These are phyloP conservation scores for Dendrocopos noguchii DNA, from an alignment of 2,113 vertebrate genomes.

Conservation along the genomic window DNA sequence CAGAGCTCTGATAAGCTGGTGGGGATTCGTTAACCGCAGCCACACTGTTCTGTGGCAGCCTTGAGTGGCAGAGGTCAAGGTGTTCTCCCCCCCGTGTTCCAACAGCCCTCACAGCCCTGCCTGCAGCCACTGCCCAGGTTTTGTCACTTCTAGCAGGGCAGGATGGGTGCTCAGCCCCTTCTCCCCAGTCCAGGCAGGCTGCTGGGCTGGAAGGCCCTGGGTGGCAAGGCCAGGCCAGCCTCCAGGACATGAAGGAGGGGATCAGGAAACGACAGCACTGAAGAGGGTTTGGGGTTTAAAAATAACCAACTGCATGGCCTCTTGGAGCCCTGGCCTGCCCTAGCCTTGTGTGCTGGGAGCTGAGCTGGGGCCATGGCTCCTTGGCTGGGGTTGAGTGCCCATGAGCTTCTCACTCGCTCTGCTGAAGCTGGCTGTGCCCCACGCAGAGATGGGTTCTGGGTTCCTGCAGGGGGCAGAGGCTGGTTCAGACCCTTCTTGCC, in stretches of 20 bases:
- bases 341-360: background rate
- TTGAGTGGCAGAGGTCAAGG: background rate
- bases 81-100: background rate
- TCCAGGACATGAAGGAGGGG: background rate
- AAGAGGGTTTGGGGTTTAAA: conserved; percentile 6
- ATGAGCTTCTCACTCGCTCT: background rate
- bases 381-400: background rate
- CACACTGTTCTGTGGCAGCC: background rate
- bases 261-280: background rate
- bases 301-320: background rate
- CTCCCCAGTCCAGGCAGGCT: background rate
- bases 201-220: background rate
- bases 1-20: background rate
- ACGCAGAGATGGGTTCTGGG: background rate
- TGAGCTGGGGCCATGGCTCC: fast-evolving
- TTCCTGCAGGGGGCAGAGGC: background rate
- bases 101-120: background rate
- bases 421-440: background rate
- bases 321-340: background rate
- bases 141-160: background rate
- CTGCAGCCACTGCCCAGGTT: background rate
- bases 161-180: background rate
- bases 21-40: background rate
- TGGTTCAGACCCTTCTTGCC: background rate
- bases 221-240: background rate